A percentile compares a stretch with the other conserved stretches of the same genome.
These are phyloP conservation scores for Porites lobata DNA, from an alignment of 92 coral and sea anemone genomes.

Conservation along the genomic window DNA sequence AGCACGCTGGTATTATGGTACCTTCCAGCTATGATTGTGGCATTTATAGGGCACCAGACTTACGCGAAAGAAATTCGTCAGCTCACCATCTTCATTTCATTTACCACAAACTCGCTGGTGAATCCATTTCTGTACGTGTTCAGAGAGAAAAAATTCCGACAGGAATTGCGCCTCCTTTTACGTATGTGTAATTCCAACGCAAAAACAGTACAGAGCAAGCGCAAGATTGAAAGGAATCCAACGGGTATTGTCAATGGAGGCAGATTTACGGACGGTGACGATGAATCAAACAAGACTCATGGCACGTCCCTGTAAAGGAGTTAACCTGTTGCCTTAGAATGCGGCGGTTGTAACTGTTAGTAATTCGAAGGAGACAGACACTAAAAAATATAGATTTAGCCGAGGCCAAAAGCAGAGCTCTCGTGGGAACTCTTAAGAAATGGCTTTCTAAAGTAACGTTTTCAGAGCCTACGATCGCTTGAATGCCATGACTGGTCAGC, in stretches of 20 bases:
- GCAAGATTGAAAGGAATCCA: background rate
- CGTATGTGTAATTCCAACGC: background rate
- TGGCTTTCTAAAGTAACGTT: no score
- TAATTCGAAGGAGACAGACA: no score
- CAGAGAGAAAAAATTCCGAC: slow-evolving; percentile 26
- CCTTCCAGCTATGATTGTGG: slow-evolving; percentile 42
- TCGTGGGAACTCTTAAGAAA: no score
- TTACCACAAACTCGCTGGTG: slow-evolving; percentile 26
- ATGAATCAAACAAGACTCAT: background rate
- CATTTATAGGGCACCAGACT: background rate
- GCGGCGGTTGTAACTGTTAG: no score
- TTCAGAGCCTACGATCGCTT: no score
- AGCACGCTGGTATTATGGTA: slow-evolving; percentile 50
- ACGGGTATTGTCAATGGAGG: background rate
- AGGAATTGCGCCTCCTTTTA: background rate
- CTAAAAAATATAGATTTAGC: no score
- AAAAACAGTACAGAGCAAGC: background rate
- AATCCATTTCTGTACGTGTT: slow-evolving; percentile 55
- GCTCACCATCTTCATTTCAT: slow-evolving; percentile 3
- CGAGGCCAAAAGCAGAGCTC: no score
- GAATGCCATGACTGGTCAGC: no score
- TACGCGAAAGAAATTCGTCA: background rate
- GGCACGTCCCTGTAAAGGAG: no score
- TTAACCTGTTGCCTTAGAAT: no score
- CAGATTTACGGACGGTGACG: background rate